Percentiles rank a stretch among this genome's conserved stretches.
These are phyloP conservation scores for Latrodectus elegans DNA, from an alignment of 2,888 invertebrate genomes.

Conservation along the genomic window DNA sequence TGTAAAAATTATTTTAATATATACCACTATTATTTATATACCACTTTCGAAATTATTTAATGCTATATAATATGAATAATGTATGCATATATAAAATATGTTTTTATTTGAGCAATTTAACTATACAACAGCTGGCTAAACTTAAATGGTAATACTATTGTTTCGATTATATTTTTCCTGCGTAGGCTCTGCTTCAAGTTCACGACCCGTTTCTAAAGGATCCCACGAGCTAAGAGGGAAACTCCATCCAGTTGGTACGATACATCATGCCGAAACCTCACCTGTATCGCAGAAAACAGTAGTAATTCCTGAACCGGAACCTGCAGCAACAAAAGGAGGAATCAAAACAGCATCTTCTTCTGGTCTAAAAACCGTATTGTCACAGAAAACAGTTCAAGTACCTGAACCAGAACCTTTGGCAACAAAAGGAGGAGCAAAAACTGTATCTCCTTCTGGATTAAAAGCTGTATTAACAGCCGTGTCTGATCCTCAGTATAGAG, in stretches of 20 bases:
- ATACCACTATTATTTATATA: too few relatives aligned
- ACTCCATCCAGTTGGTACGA: not conserved
- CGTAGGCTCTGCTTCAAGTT: not conserved
- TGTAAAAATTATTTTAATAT: too few relatives aligned
- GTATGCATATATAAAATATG: too few relatives aligned
- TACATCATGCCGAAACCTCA: conserved; percentile 14
- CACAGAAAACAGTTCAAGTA: not conserved
- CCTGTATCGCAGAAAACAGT: not conserved
- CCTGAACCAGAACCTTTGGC: not conserved
- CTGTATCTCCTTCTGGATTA: not conserved
- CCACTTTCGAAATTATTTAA: too few relatives aligned
- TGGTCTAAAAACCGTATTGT: not conserved
- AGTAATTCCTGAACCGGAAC: not conserved
- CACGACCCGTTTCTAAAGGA: not conserved
- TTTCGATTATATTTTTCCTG: not conserved
- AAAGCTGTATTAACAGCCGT: not conserved
- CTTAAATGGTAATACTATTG: too few relatives aligned
- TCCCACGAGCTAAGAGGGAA: not conserved
- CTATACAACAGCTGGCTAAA: too few relatives aligned
- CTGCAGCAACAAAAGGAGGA: not conserved
- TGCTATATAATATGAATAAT: too few relatives aligned
- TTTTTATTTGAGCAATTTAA: too few relatives aligned
- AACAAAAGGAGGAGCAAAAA: not conserved
- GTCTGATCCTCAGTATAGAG: not conserved
- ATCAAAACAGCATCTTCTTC: not conserved